These are phyloP conservation scores for Choloepus hoffmanni DNA, from an alignment of 2,113 vertebrate genomes.

Conservation along the genomic window DNA sequence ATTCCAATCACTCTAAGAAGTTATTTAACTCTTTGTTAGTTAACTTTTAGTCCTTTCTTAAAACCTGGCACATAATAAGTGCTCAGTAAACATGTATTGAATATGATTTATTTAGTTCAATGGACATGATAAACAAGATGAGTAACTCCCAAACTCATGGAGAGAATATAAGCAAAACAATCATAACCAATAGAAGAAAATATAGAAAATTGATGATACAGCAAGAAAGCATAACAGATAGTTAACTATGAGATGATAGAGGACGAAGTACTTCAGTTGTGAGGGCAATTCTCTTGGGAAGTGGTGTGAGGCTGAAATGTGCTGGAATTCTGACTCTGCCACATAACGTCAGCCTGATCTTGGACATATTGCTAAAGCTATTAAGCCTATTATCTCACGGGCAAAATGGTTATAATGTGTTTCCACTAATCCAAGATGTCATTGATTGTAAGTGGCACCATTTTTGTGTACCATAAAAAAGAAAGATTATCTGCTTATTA, in stretches of 20 bases:
- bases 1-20: background rate
- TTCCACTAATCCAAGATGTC: background rate
- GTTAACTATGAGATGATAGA: background rate
- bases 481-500: background rate
- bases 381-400: background rate
- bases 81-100: background rate
- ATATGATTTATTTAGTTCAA: background rate
- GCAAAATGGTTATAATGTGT: background rate
- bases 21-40: conserved; percentile 36
- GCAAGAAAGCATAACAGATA: background rate
- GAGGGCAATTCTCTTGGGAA: background rate
- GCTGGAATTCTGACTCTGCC: background rate
- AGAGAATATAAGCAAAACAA: background rate
- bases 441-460: background rate
- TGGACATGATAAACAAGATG: background rate
- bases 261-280: background rate
- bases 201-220: background rate
- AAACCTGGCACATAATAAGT: background rate
- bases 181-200: background rate
- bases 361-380: background rate
- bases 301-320: no score
- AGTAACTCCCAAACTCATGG: background rate
- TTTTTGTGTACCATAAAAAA: background rate
- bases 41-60: background rate
- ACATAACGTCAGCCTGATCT: background rate